Evolutionary conservation across 2,113 vertebrate genomes (phyloP).

Genomic region (Furnarius figulus): DNA sequence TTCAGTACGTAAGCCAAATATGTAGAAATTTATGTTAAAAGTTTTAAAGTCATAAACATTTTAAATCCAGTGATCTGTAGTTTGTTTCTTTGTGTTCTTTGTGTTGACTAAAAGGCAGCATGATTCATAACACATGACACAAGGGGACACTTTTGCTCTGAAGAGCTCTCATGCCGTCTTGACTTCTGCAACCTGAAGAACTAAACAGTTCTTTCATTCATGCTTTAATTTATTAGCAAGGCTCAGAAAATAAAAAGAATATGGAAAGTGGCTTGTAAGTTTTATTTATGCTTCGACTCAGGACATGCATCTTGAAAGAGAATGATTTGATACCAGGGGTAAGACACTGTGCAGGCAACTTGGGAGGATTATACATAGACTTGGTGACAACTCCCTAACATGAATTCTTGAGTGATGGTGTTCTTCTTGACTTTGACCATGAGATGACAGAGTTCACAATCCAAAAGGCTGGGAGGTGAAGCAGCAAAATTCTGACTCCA

Average conservation of each 20-base stretch:
- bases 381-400: neutral
- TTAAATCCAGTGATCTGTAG: neutral
- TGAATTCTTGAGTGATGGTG: neutral
- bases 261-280: neutral
- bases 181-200: neutral
- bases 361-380: neutral
- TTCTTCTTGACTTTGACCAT: neutral
- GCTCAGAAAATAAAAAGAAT: neutral
- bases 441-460: neutral
- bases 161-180: neutral
- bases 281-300: neutral
- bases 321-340: neutral
- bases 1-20: neutral
- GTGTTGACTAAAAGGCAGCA: neutral
- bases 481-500: neutral
- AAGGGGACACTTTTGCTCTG: neutral
- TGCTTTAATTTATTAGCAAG: neutral
- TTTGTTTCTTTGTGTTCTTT: neutral
- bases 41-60: slow-evolving; percentile 12
- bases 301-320: neutral
- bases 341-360: neutral
- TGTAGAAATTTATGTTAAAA: neutral
- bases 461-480: neutral
- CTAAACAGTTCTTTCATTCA: neutral
- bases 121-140: neutral